Conservation (phyloP, 2,888 invertebrate species). For the Leucophenga montana region DNA sequence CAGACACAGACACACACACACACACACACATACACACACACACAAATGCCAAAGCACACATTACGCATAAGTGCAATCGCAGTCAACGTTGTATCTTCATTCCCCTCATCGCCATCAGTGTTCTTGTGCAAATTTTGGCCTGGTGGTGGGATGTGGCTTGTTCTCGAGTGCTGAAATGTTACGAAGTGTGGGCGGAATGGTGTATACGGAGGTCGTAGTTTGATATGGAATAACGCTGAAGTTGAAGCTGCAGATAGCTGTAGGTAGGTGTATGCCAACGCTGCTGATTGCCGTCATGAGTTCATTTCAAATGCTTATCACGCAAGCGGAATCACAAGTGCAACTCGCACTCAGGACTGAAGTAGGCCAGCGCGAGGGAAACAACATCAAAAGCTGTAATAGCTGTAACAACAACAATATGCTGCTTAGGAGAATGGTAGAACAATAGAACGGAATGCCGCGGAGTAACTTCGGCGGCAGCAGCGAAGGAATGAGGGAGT, state of each 20-base stretch:
- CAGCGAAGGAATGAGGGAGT: no score
- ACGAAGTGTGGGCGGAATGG: no score
- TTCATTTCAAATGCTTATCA: slow-evolving; percentile 16
- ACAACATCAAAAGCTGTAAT: background rate
- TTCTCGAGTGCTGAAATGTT: no score
- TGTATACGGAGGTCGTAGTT: no score
- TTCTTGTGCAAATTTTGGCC: no score
- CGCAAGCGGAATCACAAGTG: slow-evolving; percentile 15
- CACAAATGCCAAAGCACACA: background rate
- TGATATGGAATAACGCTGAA: background rate
- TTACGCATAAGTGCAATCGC: background rate
- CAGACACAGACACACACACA: no score
- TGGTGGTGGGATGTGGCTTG: background rate
- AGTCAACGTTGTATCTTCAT: background rate
- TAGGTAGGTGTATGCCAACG: no score
- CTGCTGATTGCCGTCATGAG: slow-evolving; percentile 32
- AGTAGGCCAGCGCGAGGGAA: background rate
- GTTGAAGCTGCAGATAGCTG: background rate
- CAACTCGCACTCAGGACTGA: background rate
- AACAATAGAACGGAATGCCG: background rate
- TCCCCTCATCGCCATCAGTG: background rate
- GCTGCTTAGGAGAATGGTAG: background rate
- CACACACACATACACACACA: background rate
- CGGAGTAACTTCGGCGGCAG: no score
- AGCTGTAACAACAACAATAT: slow-evolving; percentile 3